These are phyloP conservation scores for Hipposideros larvatus DNA, from an alignment of 2,797 vertebrate genomes.

Conservation along the genomic window DNA sequence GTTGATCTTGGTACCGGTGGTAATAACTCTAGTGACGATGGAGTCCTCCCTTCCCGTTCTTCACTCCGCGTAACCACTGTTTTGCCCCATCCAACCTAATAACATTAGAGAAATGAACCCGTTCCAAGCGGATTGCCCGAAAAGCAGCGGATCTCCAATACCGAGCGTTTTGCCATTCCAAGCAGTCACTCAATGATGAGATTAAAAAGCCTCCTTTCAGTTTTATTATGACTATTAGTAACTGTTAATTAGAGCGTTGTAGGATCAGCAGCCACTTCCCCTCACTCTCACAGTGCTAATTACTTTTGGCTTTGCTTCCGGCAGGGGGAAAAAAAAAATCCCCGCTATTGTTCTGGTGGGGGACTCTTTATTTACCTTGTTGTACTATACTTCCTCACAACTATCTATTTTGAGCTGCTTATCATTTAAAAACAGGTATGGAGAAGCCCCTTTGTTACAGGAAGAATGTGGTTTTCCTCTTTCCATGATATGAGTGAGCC, in stretches of 20 bases:
- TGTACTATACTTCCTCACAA: neutral
- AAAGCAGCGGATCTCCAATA: neutral
- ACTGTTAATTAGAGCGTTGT: constrained; percentile 70
- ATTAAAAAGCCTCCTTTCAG: constrained; percentile 27
- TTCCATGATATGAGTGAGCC: neutral
- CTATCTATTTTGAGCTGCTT: constrained; percentile 43
- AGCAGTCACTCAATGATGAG: constrained; percentile 21
- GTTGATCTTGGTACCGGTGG: neutral
- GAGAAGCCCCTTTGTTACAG: neutral
- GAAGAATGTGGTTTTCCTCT: neutral
- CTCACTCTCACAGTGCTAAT: constrained; percentile 56
- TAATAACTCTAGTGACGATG: neutral
- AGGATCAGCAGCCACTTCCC: neutral
- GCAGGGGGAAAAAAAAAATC: neutral
- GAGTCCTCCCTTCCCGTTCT: too few species aligned
- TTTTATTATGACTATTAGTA: constrained; percentile 71
- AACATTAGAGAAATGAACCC: neutral
- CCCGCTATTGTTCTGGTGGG: neutral
- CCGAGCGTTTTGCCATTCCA: neutral
- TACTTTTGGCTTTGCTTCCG: constrained; percentile 73
- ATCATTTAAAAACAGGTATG: neutral
- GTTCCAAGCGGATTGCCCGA: neutral
- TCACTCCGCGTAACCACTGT: neutral
- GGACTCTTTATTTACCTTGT: constrained; percentile 57
- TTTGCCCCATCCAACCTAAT: neutral